phyloP scores from a whole-genome alignment of 2,888 invertebrate genomes.

The Hydrotaea diabolus region DNA sequence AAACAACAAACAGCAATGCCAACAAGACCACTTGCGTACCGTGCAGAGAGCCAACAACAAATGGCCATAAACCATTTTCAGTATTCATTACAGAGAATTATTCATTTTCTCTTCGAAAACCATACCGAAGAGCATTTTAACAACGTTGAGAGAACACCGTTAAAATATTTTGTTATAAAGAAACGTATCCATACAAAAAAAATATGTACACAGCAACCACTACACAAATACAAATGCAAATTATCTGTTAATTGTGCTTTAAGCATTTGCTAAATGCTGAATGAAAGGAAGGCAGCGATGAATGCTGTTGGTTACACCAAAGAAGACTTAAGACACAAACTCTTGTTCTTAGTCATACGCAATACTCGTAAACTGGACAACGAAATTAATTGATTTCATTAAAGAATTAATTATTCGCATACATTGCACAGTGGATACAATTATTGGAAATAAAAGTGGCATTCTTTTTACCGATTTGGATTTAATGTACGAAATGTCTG shows the following conservation, averaged over 20 bases:
- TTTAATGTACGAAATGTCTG: no score
- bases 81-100: background rate
- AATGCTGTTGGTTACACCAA: slow-evolving; percentile 1
- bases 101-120: background rate
- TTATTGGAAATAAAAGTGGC: no score
- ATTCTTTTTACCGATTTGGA: no score
- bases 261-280: slow-evolving; percentile 40
- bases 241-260: slow-evolving; percentile 50
- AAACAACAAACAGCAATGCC: background rate
- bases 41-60: slow-evolving; percentile 3
- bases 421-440: no score
- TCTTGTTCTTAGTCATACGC: no score
- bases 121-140: no score
- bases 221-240: slow-evolving; percentile 31
- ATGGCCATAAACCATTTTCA: background rate
- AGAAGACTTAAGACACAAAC: slow-evolving; percentile 55
- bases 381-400: no score
- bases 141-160: background rate
- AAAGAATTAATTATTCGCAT: no score
- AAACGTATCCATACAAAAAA: background rate
- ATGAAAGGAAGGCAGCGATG: slow-evolving; percentile 10
- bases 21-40: background rate
- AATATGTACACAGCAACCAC: background rate
- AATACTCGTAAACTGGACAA: no score
- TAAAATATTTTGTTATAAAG: background rate